phyloP scores from a whole-genome alignment of 2,113 vertebrate species.

The Bufo bufo region DNA sequence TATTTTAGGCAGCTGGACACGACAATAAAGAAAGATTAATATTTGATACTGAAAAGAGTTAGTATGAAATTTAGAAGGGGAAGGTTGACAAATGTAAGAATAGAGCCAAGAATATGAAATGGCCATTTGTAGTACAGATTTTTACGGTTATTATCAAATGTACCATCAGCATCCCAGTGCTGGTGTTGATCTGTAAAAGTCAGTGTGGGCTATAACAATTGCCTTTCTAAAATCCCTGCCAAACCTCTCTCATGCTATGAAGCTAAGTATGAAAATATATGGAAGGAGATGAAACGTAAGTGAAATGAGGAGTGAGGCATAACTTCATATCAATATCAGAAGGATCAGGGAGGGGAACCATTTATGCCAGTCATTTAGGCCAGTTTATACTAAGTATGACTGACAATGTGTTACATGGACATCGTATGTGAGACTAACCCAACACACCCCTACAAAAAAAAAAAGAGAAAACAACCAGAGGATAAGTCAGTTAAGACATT shows the following conservation, averaged over 20 bases:
- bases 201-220: not conserved
- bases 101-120: not conserved
- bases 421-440: not conserved
- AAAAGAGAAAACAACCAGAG: slow-evolving; percentile 32
- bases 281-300: not conserved
- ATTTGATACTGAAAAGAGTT: not conserved
- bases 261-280: not conserved
- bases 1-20: not conserved
- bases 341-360: not conserved
- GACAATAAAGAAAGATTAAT: not conserved
- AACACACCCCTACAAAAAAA: not conserved
- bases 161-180: not conserved
- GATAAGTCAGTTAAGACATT: slow-evolving; percentile 52
- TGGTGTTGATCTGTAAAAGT: not conserved
- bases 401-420: not conserved
- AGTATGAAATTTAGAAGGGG: not conserved
- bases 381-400: not conserved
- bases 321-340: not conserved
- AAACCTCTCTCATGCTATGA: not conserved
- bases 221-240: not conserved
- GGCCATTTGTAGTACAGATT: not conserved
- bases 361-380: not conserved
- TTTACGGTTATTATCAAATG: not conserved
- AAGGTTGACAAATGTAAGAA: not conserved
- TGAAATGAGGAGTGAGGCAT: not conserved